phyloP scores from a whole-genome alignment of 2,888 invertebrate genomes.

The Diachrysia chrysitis region DNA sequence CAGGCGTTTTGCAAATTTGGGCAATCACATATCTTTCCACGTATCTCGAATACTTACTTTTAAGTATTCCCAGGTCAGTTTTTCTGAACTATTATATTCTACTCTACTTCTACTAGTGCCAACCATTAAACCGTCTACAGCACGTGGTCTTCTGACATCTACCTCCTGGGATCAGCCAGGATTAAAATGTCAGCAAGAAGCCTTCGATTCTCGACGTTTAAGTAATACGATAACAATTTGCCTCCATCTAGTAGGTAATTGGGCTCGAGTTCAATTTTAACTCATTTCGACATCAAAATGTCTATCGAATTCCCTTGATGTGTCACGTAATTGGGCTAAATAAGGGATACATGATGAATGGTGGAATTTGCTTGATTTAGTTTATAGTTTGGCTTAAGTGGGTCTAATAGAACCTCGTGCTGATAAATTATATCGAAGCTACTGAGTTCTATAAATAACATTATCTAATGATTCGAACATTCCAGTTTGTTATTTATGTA shows the following conservation, averaged over 20 bases:
- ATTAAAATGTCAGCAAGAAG: constrained; percentile 62
- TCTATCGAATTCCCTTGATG: constrained; percentile 40
- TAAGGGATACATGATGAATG: constrained; percentile 23
- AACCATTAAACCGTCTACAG: no score
- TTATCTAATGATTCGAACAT: background rate
- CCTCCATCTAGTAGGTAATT: constrained; percentile 42
- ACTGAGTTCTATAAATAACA: constrained; percentile 11
- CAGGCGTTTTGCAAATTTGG: background rate
- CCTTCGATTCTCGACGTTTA: constrained; percentile 51
- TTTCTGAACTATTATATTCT: background rate
- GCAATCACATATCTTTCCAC: background rate
- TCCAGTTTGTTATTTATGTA: background rate
- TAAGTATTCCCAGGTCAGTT: no score
- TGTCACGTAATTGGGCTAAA: constrained; percentile 36
- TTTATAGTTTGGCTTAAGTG: constrained; percentile 16
- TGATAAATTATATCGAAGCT: constrained; percentile 24
- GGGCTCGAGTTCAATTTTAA: constrained; percentile 42
- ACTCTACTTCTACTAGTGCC: no score
- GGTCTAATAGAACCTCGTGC: constrained; percentile 9
- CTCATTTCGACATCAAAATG: constrained; percentile 45
- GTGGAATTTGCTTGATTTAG: constrained; percentile 8
- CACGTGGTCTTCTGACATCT: constrained; percentile 21
- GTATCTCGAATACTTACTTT: background rate
- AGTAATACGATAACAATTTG: constrained; percentile 58
- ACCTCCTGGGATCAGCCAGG: constrained; percentile 51